A percentile compares a stretch with the other conserved stretches of the same genome.
Evolutionary conservation across 2,888 invertebrate species (phyloP).

Genomic region (Lucinisca nassula): DNA sequence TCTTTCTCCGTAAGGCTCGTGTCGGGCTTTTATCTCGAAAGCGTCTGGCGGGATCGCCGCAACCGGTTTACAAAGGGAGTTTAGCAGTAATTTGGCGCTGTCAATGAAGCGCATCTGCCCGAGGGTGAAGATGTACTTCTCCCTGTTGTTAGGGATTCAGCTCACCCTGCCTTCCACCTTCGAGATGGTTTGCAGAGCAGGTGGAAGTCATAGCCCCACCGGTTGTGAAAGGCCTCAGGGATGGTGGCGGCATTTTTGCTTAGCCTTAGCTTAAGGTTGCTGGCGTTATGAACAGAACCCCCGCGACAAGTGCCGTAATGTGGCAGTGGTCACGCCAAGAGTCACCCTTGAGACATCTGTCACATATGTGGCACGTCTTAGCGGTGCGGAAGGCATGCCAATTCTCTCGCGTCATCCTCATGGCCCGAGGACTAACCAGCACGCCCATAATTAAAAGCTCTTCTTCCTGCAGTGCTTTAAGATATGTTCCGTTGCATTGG

Average conservation of each 20-base stretch:
- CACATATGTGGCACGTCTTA: too few relatives aligned
- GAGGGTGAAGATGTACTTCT: conserved; percentile 71
- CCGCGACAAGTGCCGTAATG: too few relatives aligned
- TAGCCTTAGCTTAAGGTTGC: too few relatives aligned
- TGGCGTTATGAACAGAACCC: too few relatives aligned
- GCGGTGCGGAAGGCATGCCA: too few relatives aligned
- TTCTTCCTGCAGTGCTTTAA: background rate
- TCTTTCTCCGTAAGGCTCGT: background rate
- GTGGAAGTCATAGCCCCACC: too few relatives aligned
- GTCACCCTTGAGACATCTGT: too few relatives aligned
- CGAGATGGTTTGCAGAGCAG: too few relatives aligned
- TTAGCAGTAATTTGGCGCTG: conserved; percentile 23
- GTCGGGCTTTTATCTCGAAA: conserved; percentile 20
- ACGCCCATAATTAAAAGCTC: background rate
- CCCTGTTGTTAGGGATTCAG: conserved; percentile 31
- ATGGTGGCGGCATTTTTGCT: too few relatives aligned
- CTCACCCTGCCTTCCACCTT: too few relatives aligned
- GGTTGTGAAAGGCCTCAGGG: too few relatives aligned
- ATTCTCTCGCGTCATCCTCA: background rate
- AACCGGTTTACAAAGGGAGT: background rate
- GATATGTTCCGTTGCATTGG: conserved; percentile 24
- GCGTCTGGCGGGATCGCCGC: background rate
- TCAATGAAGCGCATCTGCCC: conserved; percentile 69
- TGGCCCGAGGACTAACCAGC: background rate
- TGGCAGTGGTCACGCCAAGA: too few relatives aligned